phyloP scores from a whole-genome alignment of 1,140 invertebrate species.

The Uloborus diversus region DNA sequence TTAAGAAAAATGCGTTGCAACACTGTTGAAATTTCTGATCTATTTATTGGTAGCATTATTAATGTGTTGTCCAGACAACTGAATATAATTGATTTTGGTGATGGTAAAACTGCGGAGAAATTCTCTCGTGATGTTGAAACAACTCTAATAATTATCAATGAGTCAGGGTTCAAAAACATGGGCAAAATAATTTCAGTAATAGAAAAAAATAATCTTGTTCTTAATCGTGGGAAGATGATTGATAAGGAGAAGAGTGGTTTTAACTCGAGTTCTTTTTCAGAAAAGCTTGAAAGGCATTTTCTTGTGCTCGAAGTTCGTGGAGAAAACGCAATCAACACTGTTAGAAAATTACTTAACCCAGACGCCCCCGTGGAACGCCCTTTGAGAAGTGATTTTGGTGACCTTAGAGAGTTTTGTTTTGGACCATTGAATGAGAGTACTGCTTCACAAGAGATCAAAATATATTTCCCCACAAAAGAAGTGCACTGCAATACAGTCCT shows the following conservation, averaged over 20 bases:
- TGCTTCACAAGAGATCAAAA: slow-evolving; percentile 68
- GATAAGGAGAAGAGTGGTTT: slow-evolving; percentile 28
- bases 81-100: slow-evolving; percentile 80
- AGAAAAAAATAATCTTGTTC: slow-evolving; percentile 10
- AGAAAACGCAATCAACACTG: slow-evolving; percentile 38
- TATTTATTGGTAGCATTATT: slow-evolving; percentile 80
- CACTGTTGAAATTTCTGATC: slow-evolving; percentile 73
- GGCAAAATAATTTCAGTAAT: slow-evolving; percentile 28
- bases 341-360: slow-evolving; percentile 28
- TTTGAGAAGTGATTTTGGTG: background rate
- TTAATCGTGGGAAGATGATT: slow-evolving; percentile 23
- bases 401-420: slow-evolving; percentile 5
- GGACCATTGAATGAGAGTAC: slow-evolving; percentile 1
- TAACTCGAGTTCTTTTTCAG: background rate
- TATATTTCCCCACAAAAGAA: slow-evolving; percentile 73
- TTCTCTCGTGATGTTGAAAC: slow-evolving; percentile 23
- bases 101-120: slow-evolving; percentile 65
- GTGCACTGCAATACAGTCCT: slow-evolving; percentile 70
- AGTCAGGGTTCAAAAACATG: slow-evolving; percentile 5
- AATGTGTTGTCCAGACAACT: slow-evolving; percentile 81
- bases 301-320: slow-evolving; percentile 56
- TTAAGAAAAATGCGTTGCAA: slow-evolving; percentile 77
- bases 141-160: slow-evolving; percentile 23
- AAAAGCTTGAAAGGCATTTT: slow-evolving; percentile 6
- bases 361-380: slow-evolving; percentile 11